Percentiles rank a stretch among this genome's conserved stretches.
phyloP scores from a whole-genome alignment of 1,140 invertebrate genomes.

The Pseudomyrmex flavicornis region DNA sequence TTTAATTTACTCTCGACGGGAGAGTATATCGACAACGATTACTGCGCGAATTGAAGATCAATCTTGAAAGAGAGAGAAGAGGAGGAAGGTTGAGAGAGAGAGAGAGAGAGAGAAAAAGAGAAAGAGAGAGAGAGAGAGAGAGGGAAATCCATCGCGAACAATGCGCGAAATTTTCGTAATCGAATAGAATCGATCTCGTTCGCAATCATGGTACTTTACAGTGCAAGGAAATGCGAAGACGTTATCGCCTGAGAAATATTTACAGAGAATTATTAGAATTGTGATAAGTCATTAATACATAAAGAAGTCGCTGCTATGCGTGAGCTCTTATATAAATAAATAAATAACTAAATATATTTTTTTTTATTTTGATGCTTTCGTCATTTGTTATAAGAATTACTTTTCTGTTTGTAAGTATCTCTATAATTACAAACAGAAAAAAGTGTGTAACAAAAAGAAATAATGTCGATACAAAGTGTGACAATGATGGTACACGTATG shows the following conservation, averaged over 20 bases:
- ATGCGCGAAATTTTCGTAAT: slow-evolving; percentile 41
- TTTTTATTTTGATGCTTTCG: too few species aligned
- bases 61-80: neutral
- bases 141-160: slow-evolving; percentile 41
- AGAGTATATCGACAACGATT: slow-evolving; percentile 50
- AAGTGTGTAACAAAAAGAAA: too few species aligned
- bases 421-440: too few species aligned
- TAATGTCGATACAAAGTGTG: too few species aligned
- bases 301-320: too few species aligned
- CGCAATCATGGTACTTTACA: slow-evolving; percentile 49
- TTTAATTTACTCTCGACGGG: slow-evolving; percentile 76
- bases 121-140: neutral
- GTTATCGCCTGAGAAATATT: slow-evolving; percentile 9
- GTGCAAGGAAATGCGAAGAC: slow-evolving; percentile 34
- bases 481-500: too few species aligned
- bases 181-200: slow-evolving; percentile 50
- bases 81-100: neutral
- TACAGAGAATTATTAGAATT: neutral
- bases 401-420: too few species aligned
- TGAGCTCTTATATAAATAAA: too few species aligned
- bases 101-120: neutral
- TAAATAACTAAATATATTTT: too few species aligned
- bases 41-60: slow-evolving; percentile 41
- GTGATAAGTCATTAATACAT: too few species aligned
- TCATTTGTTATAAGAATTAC: too few species aligned